A percentile compares a stretch with the other conserved stretches of the same genome.
Evolutionary conservation across 2,113 vertebrate genomes (phyloP).

Genomic region (Heptranchias perlo): DNA sequence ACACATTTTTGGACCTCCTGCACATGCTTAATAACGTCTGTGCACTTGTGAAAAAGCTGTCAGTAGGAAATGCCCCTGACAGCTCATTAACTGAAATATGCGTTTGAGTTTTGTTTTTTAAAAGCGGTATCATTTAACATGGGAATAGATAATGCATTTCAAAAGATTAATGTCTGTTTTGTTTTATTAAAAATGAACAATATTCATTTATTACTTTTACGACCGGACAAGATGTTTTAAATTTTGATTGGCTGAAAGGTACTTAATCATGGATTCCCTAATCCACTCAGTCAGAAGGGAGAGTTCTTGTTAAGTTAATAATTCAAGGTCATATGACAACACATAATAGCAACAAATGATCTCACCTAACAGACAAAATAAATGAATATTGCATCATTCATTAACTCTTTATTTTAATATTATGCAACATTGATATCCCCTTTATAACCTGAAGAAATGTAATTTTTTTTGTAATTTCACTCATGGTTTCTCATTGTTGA

Average conservation of each 20-base stretch:
- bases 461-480: not conserved
- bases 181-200: not conserved
- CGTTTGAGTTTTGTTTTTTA: not conserved
- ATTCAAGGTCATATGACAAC: not conserved
- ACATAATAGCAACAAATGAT: not conserved
- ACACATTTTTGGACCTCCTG: not conserved
- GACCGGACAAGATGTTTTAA: not conserved
- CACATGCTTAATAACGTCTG: not conserved
- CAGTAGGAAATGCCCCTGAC: no score
- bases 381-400: constrained; percentile 12
- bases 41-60: not conserved
- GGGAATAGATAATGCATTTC: not conserved
- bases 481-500: constrained; percentile 1
- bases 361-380: not conserved
- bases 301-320: not conserved
- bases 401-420: not conserved
- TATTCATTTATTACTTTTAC: not conserved
- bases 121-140: not conserved
- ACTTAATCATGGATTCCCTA: not conserved
- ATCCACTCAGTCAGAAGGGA: not conserved
- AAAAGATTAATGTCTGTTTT: not conserved
- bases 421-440: not conserved
- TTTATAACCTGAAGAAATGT: not conserved
- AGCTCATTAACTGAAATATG: not conserved
- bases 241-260: not conserved